Percentiles rank a stretch among this genome's conserved stretches.
These are phyloP conservation scores for Prietella phreatophila DNA, from an alignment of 2,113 vertebrate genomes.

Conservation along the genomic window DNA sequence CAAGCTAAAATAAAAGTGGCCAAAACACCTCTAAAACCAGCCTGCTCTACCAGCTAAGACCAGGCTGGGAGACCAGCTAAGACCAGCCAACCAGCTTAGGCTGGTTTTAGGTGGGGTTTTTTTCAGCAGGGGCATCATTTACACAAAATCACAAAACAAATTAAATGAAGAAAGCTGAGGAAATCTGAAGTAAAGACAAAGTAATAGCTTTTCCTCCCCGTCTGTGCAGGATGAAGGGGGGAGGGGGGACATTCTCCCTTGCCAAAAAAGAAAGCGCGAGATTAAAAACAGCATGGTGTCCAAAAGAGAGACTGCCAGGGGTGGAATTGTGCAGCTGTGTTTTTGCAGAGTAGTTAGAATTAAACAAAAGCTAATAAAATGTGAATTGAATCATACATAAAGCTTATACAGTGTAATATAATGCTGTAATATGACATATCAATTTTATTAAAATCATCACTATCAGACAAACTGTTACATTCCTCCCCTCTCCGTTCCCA, in stretches of 20 bases:
- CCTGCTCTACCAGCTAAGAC: no score
- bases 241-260: neutral
- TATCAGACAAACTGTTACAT: neutral
- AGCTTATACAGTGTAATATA: neutral
- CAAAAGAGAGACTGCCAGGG: neutral
- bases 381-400: neutral
- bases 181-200: neutral
- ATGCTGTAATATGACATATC: neutral
- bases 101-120: no score
- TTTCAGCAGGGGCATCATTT: neutral
- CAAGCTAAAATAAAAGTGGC: no score
- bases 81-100: no score
- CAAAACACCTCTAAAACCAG: no score
- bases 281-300: slow-evolving; percentile 10
- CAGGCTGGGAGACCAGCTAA: no score
- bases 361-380: neutral
- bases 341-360: neutral
- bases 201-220: neutral
- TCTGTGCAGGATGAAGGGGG: neutral
- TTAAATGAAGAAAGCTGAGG: neutral
- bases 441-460: neutral
- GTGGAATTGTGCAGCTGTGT: neutral
- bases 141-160: neutral
- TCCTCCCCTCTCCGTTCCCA: neutral
- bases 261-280: neutral